Base-by-base conservation (phyloP, 1,140 invertebrate genomes). In the Proales similis region DNA sequence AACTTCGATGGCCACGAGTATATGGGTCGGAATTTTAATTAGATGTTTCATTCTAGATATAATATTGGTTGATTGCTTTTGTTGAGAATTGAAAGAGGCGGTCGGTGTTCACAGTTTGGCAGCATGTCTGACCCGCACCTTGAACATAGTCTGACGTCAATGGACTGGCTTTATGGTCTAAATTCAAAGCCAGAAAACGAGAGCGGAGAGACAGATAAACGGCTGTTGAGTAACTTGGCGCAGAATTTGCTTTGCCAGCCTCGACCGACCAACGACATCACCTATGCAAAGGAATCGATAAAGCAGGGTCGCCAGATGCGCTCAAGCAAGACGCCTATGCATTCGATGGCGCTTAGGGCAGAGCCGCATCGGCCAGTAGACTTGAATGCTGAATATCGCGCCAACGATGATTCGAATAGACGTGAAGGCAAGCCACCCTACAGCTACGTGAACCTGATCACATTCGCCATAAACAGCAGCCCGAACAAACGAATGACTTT, bases 361-460 rank as follows among this genome's bases (percentile, higher is more conserved):
- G 63, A 67, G 12, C 68, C 70, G 5, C 70, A 69, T 64, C 70
- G 70, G 3, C 70, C 70, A 17, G 65, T 70, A 48, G 70, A 73
- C 53, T 67, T 68, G 9, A 68, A 64, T 48, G 71, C 69, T 14
- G 69, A 68, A 12, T 67, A 68, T 38, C 69, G 74, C 39, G 66
- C 69, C 42, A 65, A 65, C 36, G 70, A 72, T 20, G 62, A 42
- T 47, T 48, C 68, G 43, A 48, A 65, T 20, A 51, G 67, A 67
- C 64, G 68, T 48, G 77, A 79, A 67, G 77, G 78, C 30, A 81
- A 81, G 71, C 79, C 80, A 11, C 78, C 79, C 2, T 81, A 79
- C 67, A 84, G 83, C 67, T 85, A 85, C 71, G 83, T 83, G 33
- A 84, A 81, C 66, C 78, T 85, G 69, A 85, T 85, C 64, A 78